Percentiles rank a stretch among this genome's conserved stretches.
phyloP scores from a whole-genome alignment of 2,888 invertebrate species.

The Arge pagana region DNA sequence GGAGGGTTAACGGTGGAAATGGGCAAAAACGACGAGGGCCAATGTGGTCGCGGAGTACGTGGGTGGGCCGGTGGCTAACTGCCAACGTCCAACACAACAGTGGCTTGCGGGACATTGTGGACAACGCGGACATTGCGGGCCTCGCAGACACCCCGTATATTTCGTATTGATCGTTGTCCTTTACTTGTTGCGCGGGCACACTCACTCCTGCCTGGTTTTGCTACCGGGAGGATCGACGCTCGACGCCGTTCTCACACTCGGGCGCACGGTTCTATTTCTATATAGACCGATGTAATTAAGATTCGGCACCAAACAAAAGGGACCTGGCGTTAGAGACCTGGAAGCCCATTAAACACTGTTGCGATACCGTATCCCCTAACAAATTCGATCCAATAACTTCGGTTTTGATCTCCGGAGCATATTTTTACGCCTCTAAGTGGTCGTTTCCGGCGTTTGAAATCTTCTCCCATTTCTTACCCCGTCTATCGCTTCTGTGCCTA shows the following conservation, averaged over 20 bases:
- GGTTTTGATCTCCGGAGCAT: neutral
- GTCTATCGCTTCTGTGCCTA: neutral
- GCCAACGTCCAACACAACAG: conserved; percentile 2
- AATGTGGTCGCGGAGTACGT: conserved; percentile 18
- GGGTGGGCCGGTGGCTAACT: neutral
- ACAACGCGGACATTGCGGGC: conserved; percentile 25
- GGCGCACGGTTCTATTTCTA: conserved; percentile 39
- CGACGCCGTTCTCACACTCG: conserved; percentile 31
- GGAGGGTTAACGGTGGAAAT: conserved; percentile 7
- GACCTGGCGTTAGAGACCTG: conserved; percentile 18
- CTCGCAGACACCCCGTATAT: conserved; percentile 42
- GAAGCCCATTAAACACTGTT: conserved; percentile 15
- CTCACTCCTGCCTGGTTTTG: conserved; percentile 20
- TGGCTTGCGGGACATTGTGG: conserved; percentile 10
- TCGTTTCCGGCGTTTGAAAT: no score
- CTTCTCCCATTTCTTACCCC: conserved; percentile 26
- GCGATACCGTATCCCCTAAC: conserved; percentile 13
- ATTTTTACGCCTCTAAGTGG: neutral
- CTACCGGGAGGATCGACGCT: conserved; percentile 15
- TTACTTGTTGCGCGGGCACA: conserved; percentile 54
- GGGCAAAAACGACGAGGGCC: conserved; percentile 11
- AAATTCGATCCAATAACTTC: conserved; percentile 14
- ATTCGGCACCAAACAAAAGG: conserved; percentile 41
- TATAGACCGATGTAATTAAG: conserved; percentile 48
- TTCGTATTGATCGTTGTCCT: conserved; percentile 51